Base-by-base conservation (phyloP, 2,113 vertebrate genomes). In the Gadus macrocephalus region DNA sequence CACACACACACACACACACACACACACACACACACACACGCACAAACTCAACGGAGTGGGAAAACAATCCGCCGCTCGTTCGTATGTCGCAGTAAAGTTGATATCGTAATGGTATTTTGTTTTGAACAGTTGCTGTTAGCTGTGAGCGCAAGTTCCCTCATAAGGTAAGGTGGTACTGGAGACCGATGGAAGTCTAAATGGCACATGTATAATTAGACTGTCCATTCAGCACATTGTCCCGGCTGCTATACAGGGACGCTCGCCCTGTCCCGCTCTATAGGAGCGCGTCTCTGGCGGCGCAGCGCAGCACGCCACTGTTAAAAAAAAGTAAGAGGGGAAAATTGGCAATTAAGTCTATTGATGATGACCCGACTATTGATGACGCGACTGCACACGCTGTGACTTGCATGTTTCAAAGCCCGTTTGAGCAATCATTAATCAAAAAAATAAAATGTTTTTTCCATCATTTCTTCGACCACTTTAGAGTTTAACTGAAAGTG, bases 171-270 rank as follows among this genome's bases (percentile, higher is more conserved):
- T 93, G 94, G 94, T 94, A 92, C 92, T 91, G 93, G 93, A 91
- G 91, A 92, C 92, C 93, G 94, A 92, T 92, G 91, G 82, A 86
- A 92, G 95, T 92, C 94, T 92, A 96, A 97, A 96, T 96, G 95
- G 94, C 94, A 98, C 95, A 95, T 95, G 94, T 99, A 99, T 97
- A 96, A 98, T 98, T 99, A 98, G 97, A 96, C 93, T 96, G 96
- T 91, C 93, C 92, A 95, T 96, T 98, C 96, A 99, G 97, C 97
- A 98, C 94, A 97, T 96, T 94, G 92, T 95, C 91, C 93, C 90
- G 89, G 89, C 91, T 90, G 94, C 94, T 95, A 92, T 93, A 93
- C 94, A 93, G 92, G 93, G 94, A 92, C 22, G 61, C 61, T 14
- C 19, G 89, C 91, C 90, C 88, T 91, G 92, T 91, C 91, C 42